Evolutionary conservation across 2,113 vertebrate species (phyloP).

Genomic region (Serilophus lunatus): DNA sequence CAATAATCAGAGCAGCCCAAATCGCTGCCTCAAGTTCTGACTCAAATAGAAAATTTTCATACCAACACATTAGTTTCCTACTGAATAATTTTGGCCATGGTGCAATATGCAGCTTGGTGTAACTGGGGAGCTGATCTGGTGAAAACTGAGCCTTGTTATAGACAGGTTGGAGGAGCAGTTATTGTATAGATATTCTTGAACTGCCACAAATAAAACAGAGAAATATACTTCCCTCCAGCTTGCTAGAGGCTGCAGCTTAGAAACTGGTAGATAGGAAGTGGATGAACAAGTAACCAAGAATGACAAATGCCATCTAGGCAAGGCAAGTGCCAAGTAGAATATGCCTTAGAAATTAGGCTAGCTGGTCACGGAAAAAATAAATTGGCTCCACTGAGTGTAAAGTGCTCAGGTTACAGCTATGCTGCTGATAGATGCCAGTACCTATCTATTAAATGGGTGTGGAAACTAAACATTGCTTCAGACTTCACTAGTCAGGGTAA

Average conservation of each 20-base stretch:
- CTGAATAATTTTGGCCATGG: background rate
- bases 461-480: background rate
- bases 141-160: background rate
- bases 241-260: background rate
- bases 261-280: background rate
- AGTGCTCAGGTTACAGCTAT: background rate
- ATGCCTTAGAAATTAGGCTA: background rate
- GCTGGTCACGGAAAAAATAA: background rate
- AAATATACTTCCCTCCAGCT: accelerated
- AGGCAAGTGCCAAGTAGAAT: background rate
- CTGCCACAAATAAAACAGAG: background rate
- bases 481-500: too few species aligned
- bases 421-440: background rate
- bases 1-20: background rate
- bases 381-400: background rate
- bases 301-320: background rate
- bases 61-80: background rate
- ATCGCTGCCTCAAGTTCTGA: background rate
- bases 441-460: background rate
- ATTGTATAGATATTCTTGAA: background rate
- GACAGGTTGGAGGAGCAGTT: background rate
- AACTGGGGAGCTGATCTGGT: background rate
- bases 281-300: background rate
- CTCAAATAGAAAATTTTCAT: background rate
- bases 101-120: background rate